phyloP scores from a whole-genome alignment of 35 echinoderm and acorn worm genomes.

The Diadema setosum region DNA sequence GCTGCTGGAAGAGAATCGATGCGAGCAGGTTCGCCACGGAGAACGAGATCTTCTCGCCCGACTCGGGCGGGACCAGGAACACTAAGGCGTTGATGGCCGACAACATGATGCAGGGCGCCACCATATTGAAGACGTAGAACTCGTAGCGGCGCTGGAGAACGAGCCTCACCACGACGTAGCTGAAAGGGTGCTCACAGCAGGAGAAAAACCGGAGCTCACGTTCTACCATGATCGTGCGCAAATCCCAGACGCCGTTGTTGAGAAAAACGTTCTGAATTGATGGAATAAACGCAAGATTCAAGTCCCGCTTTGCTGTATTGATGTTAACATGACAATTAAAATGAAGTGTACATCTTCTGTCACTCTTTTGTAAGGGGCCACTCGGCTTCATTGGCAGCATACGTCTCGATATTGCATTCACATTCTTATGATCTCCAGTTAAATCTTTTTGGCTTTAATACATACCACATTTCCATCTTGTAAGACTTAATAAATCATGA shows the following conservation, averaged over 20 bases:
- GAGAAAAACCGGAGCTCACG: not conserved
- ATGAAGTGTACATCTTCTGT: too few relatives aligned
- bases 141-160: not conserved
- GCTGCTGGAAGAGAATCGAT: conserved; percentile 87
- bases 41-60: conserved; percentile 90
- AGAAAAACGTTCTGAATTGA: not conserved
- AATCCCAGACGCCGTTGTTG: conserved; percentile 32
- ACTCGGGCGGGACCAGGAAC: conserved; percentile 87
- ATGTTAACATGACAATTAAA: too few relatives aligned
- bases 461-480: too few relatives aligned
- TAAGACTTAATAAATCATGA: too few relatives aligned
- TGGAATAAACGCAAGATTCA: not conserved
- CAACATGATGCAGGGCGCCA: conserved; percentile 68
- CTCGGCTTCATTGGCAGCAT: too few relatives aligned
- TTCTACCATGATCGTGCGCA: not conserved
- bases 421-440: too few relatives aligned
- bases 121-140: conserved; percentile 77
- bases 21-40: conserved; percentile 86
- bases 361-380: too few relatives aligned
- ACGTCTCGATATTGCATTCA: too few relatives aligned
- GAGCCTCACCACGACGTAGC: not conserved
- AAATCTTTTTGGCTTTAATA: too few relatives aligned
- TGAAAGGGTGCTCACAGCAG: conserved; percentile 24
- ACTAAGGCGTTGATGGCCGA: conserved; percentile 71
- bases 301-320: too few relatives aligned